Evolutionary conservation across 2,797 vertebrate species (phyloP).

Genomic region (Ctenopoma multispine): DNA sequence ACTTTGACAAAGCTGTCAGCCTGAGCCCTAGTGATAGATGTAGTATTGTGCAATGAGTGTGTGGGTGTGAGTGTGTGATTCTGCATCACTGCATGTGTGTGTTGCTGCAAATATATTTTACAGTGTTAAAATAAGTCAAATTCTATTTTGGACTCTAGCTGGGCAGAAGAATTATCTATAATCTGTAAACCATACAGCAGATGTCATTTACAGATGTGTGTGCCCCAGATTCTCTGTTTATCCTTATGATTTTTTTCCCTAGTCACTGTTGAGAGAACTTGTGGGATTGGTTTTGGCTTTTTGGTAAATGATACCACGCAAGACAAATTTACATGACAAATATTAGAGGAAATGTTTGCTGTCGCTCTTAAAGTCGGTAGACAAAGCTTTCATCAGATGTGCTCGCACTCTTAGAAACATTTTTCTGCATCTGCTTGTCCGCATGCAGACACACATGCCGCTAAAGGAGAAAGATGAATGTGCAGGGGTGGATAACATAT

Average conservation of each 20-base stretch:
- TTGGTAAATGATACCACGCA: conserved; percentile 1
- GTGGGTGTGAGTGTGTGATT: conserved; percentile 21
- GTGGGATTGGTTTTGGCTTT: not conserved
- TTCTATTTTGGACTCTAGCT: conserved; percentile 13
- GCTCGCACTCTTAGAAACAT: conserved; percentile 15
- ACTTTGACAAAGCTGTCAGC: conserved; percentile 79
- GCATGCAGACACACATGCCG: conserved; percentile 52
- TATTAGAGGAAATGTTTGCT: conserved; percentile 42
- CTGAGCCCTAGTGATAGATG: conserved; percentile 67
- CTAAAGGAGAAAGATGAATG: conserved; percentile 67
- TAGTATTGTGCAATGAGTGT: conserved; percentile 54
- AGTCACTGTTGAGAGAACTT: conserved; percentile 7
- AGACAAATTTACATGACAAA: not conserved
- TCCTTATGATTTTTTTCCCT: not conserved
- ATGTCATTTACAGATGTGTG: conserved; percentile 14
- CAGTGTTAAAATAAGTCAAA: conserved; percentile 9
- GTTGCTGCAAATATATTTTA: conserved; percentile 23
- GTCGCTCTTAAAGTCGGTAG: conserved; percentile 36
- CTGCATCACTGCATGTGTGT: conserved; percentile 8
- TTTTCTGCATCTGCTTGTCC: conserved; percentile 26
- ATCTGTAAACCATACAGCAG: conserved; percentile 17
- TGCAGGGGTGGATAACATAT: conserved; percentile 57
- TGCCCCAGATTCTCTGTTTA: conserved; percentile 9
- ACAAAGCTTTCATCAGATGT: conserved; percentile 12
- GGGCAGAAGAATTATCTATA: conserved; percentile 5